phyloP scores from a whole-genome alignment of 2,888 invertebrate genomes.

The Dicranocentrus wangi region DNA sequence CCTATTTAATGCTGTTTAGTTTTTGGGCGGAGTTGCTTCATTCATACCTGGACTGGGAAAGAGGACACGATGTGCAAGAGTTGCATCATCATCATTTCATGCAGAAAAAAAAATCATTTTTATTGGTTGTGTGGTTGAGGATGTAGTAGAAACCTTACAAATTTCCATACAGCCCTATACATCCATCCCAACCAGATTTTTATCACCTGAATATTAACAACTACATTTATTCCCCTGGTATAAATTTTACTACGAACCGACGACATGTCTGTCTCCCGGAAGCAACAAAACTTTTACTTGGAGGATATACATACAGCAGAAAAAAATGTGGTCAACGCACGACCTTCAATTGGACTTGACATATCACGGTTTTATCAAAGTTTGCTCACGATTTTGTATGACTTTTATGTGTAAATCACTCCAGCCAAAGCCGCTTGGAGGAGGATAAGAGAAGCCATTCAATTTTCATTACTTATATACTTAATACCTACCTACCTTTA shows the following conservation, averaged over 20 bases:
- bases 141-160: too few relatives aligned
- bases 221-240: conserved; percentile 5
- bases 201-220: too few relatives aligned
- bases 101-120: too few relatives aligned
- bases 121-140: too few relatives aligned
- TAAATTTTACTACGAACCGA: conserved; percentile 14
- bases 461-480: background rate
- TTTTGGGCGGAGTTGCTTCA: background rate
- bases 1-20: conserved; percentile 18
- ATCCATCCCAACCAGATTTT: too few relatives aligned
- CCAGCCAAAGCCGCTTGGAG: background rate
- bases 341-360: conserved; percentile 26
- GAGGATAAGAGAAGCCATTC: background rate
- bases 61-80: too few relatives aligned
- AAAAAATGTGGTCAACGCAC: conserved; percentile 32
- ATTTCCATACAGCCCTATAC: background rate
- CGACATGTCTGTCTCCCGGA: conserved; percentile 35
- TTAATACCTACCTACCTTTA: background rate
- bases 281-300: conserved; percentile 13
- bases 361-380: conserved; percentile 18
- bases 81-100: too few relatives aligned
- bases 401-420: background rate
- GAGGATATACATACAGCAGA: too few relatives aligned
- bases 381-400: conserved; percentile 8
- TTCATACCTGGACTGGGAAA: too few relatives aligned